phyloP scores from a whole-genome alignment of 2,113 vertebrate species.

The Parotia lawesii region DNA sequence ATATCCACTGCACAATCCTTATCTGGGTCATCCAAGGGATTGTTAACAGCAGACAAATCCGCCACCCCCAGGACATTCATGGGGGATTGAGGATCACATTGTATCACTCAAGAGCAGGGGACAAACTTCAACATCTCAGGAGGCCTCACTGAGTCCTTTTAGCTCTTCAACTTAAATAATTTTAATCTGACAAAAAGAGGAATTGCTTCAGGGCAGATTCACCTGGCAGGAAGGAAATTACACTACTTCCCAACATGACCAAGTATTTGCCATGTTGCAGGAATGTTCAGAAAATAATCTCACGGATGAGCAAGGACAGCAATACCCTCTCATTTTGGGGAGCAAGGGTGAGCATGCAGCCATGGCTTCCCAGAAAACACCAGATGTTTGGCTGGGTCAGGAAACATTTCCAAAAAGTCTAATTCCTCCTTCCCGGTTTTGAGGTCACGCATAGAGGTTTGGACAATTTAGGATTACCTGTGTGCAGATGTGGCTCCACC shows the following conservation, averaged over 20 bases:
- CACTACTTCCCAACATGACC: accelerated
- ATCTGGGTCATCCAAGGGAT: neutral
- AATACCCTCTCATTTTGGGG: neutral
- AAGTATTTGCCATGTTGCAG: neutral
- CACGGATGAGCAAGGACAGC: accelerated
- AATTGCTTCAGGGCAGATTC: neutral
- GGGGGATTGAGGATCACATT: neutral
- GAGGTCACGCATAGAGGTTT: neutral
- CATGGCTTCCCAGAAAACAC: neutral
- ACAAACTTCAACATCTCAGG: neutral
- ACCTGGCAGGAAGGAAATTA: neutral
- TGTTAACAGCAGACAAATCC: neutral
- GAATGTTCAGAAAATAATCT: neutral
- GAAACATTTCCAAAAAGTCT: neutral
- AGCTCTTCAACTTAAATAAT: neutral
- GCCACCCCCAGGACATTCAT: too few species aligned
- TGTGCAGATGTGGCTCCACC: neutral
- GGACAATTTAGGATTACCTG: neutral
- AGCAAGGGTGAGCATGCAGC: neutral
- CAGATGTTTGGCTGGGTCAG: neutral
- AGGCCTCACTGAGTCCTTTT: neutral
- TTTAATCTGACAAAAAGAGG: neutral
- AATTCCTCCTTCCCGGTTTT: neutral
- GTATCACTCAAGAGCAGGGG: neutral
- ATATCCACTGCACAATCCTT: too few species aligned